These are phyloP conservation scores for Vanessa atalanta DNA, from an alignment of 1,140 invertebrate genomes.

Conservation along the genomic window DNA sequence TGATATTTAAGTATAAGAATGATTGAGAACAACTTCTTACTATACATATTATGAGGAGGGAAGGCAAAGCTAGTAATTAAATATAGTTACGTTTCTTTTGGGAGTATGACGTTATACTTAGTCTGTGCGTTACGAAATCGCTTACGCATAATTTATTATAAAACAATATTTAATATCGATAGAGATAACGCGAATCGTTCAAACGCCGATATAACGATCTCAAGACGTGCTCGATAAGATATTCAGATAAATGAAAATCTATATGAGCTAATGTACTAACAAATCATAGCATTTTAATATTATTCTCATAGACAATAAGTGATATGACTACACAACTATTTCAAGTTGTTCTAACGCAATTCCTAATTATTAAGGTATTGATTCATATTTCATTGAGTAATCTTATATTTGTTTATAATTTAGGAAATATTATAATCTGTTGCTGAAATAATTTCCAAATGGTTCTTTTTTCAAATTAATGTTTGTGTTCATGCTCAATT, in stretches of 20 bases:
- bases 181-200: neutral
- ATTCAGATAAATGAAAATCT: slow-evolving; percentile 20
- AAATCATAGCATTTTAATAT: slow-evolving; percentile 1
- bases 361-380: slow-evolving; percentile 32
- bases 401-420: neutral
- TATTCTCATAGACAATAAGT: neutral
- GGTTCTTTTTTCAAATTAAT: neutral
- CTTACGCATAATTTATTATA: too few species aligned
- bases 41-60: too few species aligned
- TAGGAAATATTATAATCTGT: neutral
- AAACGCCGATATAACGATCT: neutral
- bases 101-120: too few species aligned
- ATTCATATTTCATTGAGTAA: neutral
- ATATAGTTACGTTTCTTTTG: too few species aligned
- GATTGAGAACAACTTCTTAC: too few species aligned
- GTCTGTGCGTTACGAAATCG: too few species aligned
- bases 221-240: slow-evolving; percentile 26
- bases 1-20: too few species aligned
- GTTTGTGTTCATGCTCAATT: neutral
- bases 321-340: slow-evolving; percentile 32
- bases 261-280: slow-evolving; percentile 11
- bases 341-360: slow-evolving; percentile 17
- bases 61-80: too few species aligned
- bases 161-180: neutral
- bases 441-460: neutral